These are phyloP conservation scores for Excalfactoria chinensis DNA, from an alignment of 2,113 vertebrate species.

Conservation along the genomic window DNA sequence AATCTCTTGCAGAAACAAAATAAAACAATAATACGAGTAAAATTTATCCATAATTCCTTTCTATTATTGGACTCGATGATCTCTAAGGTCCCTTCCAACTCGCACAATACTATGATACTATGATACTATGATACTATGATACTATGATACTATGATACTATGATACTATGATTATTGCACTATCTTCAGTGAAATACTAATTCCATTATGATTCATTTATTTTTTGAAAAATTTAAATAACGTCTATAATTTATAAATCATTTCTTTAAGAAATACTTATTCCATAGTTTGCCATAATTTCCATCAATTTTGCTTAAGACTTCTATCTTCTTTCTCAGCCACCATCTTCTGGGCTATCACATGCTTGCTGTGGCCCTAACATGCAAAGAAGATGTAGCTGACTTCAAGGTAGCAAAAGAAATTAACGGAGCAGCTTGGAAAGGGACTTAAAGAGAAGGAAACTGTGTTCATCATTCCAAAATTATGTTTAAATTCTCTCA, in stretches of 20 bases:
- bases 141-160: too few relatives aligned
- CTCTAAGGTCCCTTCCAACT: too few relatives aligned
- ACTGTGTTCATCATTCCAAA: neutral
- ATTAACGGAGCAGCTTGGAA: neutral
- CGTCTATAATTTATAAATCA: neutral
- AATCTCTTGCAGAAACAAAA: neutral
- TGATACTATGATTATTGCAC: too few relatives aligned
- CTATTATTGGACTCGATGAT: too few relatives aligned
- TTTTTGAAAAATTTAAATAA: neutral
- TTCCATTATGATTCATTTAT: neutral
- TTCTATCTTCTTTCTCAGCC: neutral
- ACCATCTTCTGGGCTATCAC: neutral
- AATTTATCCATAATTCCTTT: neutral
- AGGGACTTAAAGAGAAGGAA: too few relatives aligned
- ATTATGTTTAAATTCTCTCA: neutral
- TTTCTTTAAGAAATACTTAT: neutral
- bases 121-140: too few relatives aligned
- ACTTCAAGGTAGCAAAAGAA: neutral
- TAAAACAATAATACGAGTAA: neutral
- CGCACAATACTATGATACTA: too few relatives aligned
- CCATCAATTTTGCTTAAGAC: neutral
- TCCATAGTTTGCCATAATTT: neutral
- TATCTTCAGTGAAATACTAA: neutral
- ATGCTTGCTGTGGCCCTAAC: neutral
- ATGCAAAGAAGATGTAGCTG: neutral